Percentiles rank a stretch among this genome's conserved stretches.
Evolutionary conservation across 2,888 invertebrate genomes (phyloP).

Genomic region (Diaphora mendica): DNA sequence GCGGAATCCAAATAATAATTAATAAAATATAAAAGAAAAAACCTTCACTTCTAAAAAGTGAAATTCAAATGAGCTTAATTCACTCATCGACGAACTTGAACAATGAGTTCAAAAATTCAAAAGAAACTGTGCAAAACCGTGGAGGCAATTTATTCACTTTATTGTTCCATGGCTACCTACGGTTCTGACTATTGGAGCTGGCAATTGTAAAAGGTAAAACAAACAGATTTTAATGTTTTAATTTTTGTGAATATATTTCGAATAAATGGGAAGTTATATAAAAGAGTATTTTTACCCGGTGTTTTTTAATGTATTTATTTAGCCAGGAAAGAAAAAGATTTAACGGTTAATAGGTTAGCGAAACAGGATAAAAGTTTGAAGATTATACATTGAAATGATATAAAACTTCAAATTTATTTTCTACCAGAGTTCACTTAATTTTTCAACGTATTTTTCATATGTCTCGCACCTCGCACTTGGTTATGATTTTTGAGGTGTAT

Average conservation of each 20-base stretch:
- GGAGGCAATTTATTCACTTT: neutral
- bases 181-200: neutral
- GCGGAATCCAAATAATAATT: neutral
- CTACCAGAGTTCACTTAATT: too few relatives aligned
- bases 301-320: neutral
- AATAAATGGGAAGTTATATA: neutral
- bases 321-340: neutral
- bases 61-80: slow-evolving; percentile 1
- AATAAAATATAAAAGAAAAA: neutral
- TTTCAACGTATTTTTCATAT: too few relatives aligned
- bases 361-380: too few relatives aligned
- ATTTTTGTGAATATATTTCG: neutral
- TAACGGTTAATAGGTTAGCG: neutral
- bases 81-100: neutral
- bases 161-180: neutral
- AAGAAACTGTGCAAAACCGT: neutral
- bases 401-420: too few relatives aligned
- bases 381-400: too few relatives aligned
- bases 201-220: neutral
- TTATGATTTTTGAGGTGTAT: too few relatives aligned
- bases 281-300: neutral
- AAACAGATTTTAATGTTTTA: neutral
- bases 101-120: neutral
- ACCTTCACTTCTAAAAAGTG: neutral
- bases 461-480: too few relatives aligned